A percentile compares a stretch with the other conserved stretches of the same genome.
Evolutionary conservation across 1,140 invertebrate species (phyloP).

Genomic region (Diachasma alloeum): DNA sequence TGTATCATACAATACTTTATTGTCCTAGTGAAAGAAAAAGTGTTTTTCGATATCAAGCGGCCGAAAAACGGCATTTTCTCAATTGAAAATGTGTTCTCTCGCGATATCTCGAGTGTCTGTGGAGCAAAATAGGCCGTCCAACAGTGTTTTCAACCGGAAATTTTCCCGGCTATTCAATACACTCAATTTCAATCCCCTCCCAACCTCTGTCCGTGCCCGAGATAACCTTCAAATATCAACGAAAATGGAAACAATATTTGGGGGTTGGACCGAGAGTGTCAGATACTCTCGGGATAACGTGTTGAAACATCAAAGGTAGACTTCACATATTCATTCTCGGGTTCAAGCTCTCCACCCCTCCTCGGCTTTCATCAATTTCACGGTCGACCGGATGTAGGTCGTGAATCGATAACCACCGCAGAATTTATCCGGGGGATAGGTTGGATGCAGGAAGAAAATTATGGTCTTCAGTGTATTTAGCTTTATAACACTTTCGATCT

Average conservation of each 20-base stretch:
- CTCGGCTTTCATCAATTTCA: slow-evolving; percentile 8
- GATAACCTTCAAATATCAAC: not conserved
- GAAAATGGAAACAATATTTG: not conserved
- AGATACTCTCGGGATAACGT: not conserved
- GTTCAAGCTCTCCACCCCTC: not conserved
- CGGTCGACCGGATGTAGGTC: slow-evolving; percentile 16
- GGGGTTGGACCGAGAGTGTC: not conserved
- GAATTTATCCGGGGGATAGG: not conserved
- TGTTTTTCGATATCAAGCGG: too few species aligned
- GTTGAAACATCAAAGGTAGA: not conserved
- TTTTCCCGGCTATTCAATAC: not conserved
- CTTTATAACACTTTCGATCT: too few species aligned
- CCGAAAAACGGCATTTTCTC: too few species aligned
- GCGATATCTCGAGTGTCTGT: not conserved
- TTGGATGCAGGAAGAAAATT: not conserved
- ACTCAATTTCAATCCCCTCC: not conserved
- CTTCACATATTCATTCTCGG: not conserved
- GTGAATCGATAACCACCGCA: slow-evolving; percentile 10
- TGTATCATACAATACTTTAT: too few species aligned
- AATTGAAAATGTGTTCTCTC: not conserved
- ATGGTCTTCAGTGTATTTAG: not conserved
- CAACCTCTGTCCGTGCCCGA: not conserved
- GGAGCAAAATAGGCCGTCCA: not conserved
- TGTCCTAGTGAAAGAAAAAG: too few species aligned
- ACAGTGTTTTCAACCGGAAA: not conserved